Conservation (phyloP, 2,888 invertebrate genomes). For the Deilephila elpenor region DNA sequence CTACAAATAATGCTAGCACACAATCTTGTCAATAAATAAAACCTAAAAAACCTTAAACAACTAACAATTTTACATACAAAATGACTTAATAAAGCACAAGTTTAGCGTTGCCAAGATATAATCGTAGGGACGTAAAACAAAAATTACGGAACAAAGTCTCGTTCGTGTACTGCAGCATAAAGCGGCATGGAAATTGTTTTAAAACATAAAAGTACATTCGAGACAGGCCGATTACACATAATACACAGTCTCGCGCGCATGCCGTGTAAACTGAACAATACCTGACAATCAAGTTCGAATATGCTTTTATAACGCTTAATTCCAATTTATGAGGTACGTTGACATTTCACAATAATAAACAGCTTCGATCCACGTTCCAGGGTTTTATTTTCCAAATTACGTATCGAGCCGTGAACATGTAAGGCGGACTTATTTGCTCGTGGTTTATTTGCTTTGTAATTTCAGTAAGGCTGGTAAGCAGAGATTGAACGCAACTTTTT, state of each 20-base stretch:
- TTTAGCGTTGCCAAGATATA: too few species aligned
- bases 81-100: too few species aligned
- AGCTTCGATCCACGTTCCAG: constrained; percentile 1
- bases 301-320: constrained; percentile 21
- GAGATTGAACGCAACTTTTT: not conserved
- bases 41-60: too few species aligned
- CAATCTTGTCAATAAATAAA: too few species aligned
- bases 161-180: not conserved
- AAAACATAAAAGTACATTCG: not conserved
- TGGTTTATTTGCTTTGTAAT: not conserved
- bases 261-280: constrained; percentile 5
- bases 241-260: not conserved
- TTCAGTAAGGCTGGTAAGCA: not conserved
- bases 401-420: not conserved
- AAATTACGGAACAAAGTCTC: not conserved
- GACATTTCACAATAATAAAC: constrained; percentile 13
- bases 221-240: not conserved
- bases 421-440: not conserved
- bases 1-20: too few species aligned
- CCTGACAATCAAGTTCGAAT: constrained; percentile 22
- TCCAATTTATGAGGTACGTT: constrained; percentile 21
- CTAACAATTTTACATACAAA: too few species aligned
- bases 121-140: too few species aligned
- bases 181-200: not conserved
- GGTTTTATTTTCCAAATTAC: constrained; percentile 17